phyloP scores from a whole-genome alignment of 2,888 invertebrate species.

The Drosophila anceps region DNA sequence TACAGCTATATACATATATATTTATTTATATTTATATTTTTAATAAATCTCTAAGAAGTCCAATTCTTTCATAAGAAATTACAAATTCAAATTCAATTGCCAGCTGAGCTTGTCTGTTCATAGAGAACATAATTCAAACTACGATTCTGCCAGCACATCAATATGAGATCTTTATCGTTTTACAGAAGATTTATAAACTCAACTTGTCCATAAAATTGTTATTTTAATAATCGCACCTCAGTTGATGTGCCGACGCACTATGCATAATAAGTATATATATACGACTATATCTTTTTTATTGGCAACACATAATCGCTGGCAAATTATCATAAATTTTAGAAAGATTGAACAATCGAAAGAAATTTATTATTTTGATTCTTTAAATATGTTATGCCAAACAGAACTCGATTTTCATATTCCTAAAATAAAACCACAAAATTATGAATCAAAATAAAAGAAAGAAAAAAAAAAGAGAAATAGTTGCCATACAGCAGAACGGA shows the following conservation, averaged over 20 bases:
- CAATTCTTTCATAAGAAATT: neutral
- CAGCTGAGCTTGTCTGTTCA: neutral
- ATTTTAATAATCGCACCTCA: conserved; percentile 51
- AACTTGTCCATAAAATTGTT: conserved; percentile 12
- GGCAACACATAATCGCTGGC: conserved; percentile 52
- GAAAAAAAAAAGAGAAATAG: neutral
- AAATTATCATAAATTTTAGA: conserved; percentile 54
- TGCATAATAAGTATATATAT: conserved; percentile 17
- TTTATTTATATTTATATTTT: no score
- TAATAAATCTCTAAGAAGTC: no score
- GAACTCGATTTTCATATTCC: conserved; percentile 49
- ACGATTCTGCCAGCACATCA: neutral
- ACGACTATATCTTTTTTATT: conserved; percentile 14
- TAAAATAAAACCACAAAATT: conserved; percentile 64
- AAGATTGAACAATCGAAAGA: conserved; percentile 36
- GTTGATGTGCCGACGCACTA: conserved; percentile 21
- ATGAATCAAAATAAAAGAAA: conserved; percentile 33
- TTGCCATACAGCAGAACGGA: conserved; percentile 56
- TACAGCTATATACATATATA: neutral
- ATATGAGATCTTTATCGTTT: conserved; percentile 2
- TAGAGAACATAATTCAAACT: neutral
- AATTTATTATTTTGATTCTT: conserved; percentile 29
- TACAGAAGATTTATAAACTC: conserved; percentile 2
- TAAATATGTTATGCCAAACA: conserved; percentile 3
- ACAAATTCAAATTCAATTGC: neutral